A percentile compares a stretch with the other conserved stretches of the same genome.
Conservation (phyloP, 2,797 vertebrate species). For the Ispidina lecontei region DNA sequence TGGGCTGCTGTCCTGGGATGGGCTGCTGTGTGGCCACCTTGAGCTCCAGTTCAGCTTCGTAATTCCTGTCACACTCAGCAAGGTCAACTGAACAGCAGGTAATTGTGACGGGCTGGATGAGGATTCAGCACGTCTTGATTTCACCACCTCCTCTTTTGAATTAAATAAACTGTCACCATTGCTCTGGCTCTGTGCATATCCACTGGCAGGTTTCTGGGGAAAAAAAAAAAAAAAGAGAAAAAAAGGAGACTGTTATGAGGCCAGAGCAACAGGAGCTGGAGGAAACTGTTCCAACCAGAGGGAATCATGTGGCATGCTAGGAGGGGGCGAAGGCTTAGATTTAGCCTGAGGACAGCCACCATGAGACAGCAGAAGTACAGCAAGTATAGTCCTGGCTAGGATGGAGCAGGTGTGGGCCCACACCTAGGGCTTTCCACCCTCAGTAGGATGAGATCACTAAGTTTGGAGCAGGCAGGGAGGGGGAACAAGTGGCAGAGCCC, state of each 20-base stretch:
- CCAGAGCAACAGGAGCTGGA: neutral
- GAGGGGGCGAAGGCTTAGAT: neutral
- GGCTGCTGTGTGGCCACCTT: neutral
- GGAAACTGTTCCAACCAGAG: neutral
- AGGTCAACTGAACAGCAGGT: neutral
- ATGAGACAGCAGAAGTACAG: neutral
- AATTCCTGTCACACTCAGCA: neutral
- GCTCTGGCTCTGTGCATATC: neutral
- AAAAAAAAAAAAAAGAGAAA: neutral
- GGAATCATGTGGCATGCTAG: neutral
- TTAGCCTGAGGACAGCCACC: neutral
- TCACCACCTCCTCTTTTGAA: neutral
- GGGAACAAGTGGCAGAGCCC: neutral
- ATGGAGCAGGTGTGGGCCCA: neutral
- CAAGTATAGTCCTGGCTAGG: neutral
- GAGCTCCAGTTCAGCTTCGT: neutral
- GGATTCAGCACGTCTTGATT: neutral
- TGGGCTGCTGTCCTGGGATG: neutral
- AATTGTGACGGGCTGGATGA: neutral
- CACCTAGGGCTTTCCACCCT: neutral
- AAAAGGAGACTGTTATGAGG: neutral
- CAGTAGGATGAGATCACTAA: neutral
- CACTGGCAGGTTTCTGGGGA: neutral
- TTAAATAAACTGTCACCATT: conserved; percentile 1
- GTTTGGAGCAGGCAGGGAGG: neutral